Evolutionary conservation across 2,888 invertebrate genomes (phyloP).

Genomic region (Phragmatobia fuliginosa): DNA sequence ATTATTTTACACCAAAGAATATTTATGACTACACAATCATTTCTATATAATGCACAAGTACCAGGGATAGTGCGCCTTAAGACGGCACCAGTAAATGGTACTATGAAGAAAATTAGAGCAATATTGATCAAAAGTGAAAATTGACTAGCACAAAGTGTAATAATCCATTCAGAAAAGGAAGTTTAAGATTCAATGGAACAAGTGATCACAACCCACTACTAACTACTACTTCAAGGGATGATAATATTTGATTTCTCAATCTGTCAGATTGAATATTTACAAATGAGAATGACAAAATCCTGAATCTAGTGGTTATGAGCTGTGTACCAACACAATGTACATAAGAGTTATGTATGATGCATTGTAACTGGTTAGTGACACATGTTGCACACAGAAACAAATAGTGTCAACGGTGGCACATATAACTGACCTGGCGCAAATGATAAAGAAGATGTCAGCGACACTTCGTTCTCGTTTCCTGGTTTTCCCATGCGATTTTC

Average conservation of each 20-base stretch:
- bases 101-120: background rate
- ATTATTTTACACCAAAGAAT: background rate
- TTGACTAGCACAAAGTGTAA: background rate
- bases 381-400: conserved; percentile 82
- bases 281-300: conserved; percentile 50
- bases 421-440: conserved; percentile 86
- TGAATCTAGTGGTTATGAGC: conserved; percentile 67
- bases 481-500: conserved; percentile 86
- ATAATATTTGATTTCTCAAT: conserved; percentile 18
- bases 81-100: background rate
- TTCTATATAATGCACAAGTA: background rate
- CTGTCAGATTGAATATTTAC: conserved; percentile 21
- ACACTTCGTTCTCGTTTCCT: conserved; percentile 84
- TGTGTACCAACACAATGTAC: conserved; percentile 50
- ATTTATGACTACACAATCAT: background rate
- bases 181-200: conserved; percentile 24
- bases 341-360: conserved; percentile 56
- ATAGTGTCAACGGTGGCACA: conserved; percentile 81
- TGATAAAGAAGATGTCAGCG: conserved; percentile 84
- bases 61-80: background rate
- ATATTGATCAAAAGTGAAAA: conserved; percentile 2
- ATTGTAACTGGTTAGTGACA: conserved; percentile 81
- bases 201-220: conserved; percentile 33
- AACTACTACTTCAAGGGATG: conserved; percentile 23
- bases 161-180: conserved; percentile 7